A percentile compares a stretch with the other conserved stretches of the same genome.
Evolutionary conservation across 2,113 vertebrate species (phyloP).

Genomic region (Uropsilus gracilis): DNA sequence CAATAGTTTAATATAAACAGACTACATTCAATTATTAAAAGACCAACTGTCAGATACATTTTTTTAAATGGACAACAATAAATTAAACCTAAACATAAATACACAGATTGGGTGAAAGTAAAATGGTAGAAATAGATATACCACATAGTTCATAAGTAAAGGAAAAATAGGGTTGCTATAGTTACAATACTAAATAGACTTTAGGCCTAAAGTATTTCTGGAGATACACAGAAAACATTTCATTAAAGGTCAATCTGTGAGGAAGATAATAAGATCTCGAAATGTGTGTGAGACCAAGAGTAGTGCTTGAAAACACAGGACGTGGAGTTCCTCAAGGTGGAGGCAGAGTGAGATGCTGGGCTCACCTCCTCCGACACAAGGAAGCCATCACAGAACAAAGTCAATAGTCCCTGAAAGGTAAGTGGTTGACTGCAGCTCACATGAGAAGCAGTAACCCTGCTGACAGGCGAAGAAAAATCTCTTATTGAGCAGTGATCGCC

Average conservation of each 20-base stretch:
- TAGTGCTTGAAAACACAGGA: neutral
- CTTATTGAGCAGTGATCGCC: no score
- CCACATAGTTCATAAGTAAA: neutral
- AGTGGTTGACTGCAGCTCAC: no score
- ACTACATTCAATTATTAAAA: neutral
- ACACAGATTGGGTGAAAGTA: neutral
- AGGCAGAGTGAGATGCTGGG: no score
- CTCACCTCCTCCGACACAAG: no score
- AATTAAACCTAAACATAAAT: neutral
- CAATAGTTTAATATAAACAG: neutral
- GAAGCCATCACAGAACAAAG: no score
- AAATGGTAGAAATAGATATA: neutral
- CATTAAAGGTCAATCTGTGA: neutral
- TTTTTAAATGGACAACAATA: neutral
- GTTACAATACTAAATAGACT: neutral
- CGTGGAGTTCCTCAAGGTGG: no score
- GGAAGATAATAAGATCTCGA: neutral
- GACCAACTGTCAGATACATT: neutral
- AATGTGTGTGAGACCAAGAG: neutral
- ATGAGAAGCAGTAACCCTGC: no score
- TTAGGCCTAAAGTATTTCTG: neutral
- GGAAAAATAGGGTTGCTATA: neutral
- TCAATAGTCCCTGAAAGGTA: no score
- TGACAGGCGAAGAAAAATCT: no score
- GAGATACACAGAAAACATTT: neutral